Evolutionary conservation across 2,113 vertebrate species (phyloP).

Genomic region (Melanostigma gelatinosum): DNA sequence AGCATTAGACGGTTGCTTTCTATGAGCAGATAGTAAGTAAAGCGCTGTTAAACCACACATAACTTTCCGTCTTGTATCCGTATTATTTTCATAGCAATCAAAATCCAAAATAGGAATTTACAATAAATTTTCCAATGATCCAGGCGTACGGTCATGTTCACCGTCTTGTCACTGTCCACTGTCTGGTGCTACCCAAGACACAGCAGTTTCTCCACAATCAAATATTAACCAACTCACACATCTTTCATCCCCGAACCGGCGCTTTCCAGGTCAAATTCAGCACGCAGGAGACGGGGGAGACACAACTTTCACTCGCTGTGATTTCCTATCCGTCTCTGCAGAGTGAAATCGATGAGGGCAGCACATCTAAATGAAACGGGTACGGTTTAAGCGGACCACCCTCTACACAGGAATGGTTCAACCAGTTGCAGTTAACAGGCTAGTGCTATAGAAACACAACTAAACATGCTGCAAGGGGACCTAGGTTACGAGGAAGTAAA

Average conservation of each 20-base stretch:
- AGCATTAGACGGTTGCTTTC: not conserved
- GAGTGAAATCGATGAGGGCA: not conserved
- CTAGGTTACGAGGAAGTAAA: conserved; percentile 19
- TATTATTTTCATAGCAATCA: not conserved
- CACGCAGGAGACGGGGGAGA: conserved; percentile 19
- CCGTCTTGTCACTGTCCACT: not conserved
- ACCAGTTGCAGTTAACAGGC: not conserved
- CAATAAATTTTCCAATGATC: not conserved
- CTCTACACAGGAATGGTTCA: not conserved
- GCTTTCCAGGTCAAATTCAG: conserved; percentile 45
- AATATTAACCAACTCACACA: conserved; percentile 71
- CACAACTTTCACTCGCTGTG: conserved; percentile 12
- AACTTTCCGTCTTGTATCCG: not conserved
- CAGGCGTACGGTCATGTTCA: not conserved
- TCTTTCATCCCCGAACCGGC: conserved; percentile 55
- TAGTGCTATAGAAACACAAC: not conserved
- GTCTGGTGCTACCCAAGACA: conserved; percentile 28
- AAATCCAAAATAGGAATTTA: not conserved
- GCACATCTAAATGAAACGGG: conserved; percentile 3
- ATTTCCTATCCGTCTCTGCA: not conserved
- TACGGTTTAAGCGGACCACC: not conserved
- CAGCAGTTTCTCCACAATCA: conserved; percentile 53
- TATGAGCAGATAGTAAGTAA: not conserved
- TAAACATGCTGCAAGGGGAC: not conserved
- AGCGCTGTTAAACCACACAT: not conserved